These are phyloP conservation scores for Numenius arquata DNA, from an alignment of 2,113 vertebrate genomes.

Conservation along the genomic window DNA sequence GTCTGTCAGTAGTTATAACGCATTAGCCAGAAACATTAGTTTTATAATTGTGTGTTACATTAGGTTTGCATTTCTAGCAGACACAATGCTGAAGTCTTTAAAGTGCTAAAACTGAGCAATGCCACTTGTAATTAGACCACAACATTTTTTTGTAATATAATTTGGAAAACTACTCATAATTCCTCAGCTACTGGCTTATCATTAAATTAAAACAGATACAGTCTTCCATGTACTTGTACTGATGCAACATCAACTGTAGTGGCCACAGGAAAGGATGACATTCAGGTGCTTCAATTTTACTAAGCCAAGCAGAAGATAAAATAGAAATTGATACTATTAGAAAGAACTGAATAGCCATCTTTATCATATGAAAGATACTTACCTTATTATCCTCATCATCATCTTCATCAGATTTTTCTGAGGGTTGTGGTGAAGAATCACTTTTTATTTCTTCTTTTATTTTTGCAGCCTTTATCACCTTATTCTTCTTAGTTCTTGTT, in stretches of 20 bases:
- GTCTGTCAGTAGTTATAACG: neutral
- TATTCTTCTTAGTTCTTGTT: constrained; percentile 88
- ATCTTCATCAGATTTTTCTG: constrained; percentile 93
- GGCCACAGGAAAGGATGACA: neutral
- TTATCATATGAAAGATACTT: neutral
- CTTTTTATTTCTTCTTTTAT: constrained; percentile 88
- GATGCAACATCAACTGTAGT: neutral
- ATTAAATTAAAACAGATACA: neutral
- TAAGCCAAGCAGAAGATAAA: neutral
- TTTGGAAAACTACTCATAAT: neutral
- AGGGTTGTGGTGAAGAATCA: constrained; percentile 86
- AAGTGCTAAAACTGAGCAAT: neutral
- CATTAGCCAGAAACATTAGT: neutral
- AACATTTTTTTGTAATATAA: neutral
- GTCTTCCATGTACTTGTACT: neutral
- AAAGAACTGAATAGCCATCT: neutral
- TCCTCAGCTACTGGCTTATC: neutral
- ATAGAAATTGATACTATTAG: neutral
- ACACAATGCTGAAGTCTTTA: neutral
- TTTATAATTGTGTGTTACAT: neutral
- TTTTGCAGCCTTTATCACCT: constrained; percentile 82
- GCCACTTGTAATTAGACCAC: neutral
- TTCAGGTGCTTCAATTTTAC: neutral
- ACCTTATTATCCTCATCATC: constrained; percentile 80
- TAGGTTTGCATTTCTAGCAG: neutral